Conservation (phyloP, 2,888 invertebrate species). For the Hemaris fuciformis region DNA sequence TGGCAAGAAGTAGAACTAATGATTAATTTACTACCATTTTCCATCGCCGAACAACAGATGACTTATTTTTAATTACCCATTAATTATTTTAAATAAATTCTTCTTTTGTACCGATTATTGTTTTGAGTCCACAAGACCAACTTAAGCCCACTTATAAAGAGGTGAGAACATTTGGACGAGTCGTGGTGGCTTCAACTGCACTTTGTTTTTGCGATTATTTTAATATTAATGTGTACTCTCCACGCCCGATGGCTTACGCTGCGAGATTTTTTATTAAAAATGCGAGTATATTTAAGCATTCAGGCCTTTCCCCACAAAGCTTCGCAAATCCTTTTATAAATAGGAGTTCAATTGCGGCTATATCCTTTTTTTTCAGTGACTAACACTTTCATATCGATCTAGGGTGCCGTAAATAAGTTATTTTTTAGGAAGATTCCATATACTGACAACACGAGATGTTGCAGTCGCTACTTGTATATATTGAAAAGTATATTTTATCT, state of each 20-base stretch:
- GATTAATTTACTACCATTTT: conserved; percentile 41
- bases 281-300: conserved; percentile 35
- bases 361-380: conserved; percentile 38
- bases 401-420: not conserved
- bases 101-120: conserved; percentile 44
- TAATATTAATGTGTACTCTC: conserved; percentile 32
- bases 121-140: conserved; percentile 43
- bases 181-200: conserved; percentile 51
- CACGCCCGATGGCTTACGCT: conserved; percentile 42
- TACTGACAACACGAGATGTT: not conserved
- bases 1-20: conserved; percentile 81
- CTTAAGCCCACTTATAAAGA: conserved; percentile 41
- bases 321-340: conserved; percentile 47
- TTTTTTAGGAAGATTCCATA: not conserved
- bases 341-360: conserved; percentile 36
- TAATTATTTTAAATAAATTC: conserved; percentile 62
- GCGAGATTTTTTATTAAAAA: conserved; percentile 32
- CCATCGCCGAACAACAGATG: conserved; percentile 48
- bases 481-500: not conserved
- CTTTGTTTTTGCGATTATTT: conserved; percentile 32
- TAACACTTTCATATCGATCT: conserved; percentile 33
- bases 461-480: not conserved
- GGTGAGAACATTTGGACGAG: conserved; percentile 66
- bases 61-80: conserved; percentile 52
- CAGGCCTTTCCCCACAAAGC: conserved; percentile 43